Percentiles rank a stretch among this genome's conserved stretches.
Evolutionary conservation across 2,888 invertebrate species (phyloP).

Genomic region (Choristoneura rosaceana): DNA sequence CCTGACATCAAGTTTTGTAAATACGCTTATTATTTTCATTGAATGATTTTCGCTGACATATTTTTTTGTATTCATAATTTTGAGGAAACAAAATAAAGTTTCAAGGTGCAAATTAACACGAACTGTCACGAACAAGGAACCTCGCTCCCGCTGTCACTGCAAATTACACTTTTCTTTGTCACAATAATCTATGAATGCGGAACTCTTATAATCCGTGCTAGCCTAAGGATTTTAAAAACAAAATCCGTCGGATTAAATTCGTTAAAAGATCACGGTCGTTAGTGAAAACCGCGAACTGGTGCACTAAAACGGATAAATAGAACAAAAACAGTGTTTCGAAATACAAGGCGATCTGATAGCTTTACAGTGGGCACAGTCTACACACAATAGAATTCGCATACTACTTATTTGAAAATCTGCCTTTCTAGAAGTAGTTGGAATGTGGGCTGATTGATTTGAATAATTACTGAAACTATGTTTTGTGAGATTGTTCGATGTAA

Average conservation of each 20-base stretch:
- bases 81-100: neutral
- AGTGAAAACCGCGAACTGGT: conserved; percentile 28
- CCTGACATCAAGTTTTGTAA: too few species aligned
- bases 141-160: conserved; percentile 13
- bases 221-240: conserved; percentile 19
- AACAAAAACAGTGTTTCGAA: conserved; percentile 27
- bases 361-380: conserved; percentile 1
- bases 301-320: conserved; percentile 21
- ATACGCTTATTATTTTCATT: too few species aligned
- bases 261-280: conserved; percentile 35
- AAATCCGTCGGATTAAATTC: conserved; percentile 35
- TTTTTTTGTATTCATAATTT: neutral
- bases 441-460: too few species aligned
- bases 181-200: conserved; percentile 7
- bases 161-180: conserved; percentile 6
- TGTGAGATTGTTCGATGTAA: too few species aligned
- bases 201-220: conserved; percentile 9
- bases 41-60: neutral
- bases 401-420: neutral
- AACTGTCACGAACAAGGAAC: neutral
- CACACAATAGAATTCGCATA: neutral
- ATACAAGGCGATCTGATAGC: conserved; percentile 10
- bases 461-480: too few species aligned
- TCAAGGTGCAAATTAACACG: neutral
- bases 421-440: too few species aligned